These are phyloP conservation scores for Hemitrygon akajei DNA, from an alignment of 2,797 vertebrate genomes.

Conservation along the genomic window DNA sequence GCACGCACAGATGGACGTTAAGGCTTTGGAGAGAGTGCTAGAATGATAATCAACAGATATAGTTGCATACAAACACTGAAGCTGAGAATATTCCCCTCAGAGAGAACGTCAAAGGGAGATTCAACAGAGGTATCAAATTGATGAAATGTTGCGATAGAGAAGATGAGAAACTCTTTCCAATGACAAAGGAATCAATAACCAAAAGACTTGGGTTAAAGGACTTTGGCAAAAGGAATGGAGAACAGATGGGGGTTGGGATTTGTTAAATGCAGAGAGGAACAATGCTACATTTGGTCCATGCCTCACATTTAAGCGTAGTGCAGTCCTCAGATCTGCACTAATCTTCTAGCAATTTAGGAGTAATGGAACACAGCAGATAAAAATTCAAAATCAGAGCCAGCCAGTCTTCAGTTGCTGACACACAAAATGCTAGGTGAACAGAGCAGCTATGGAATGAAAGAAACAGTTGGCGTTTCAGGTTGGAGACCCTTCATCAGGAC, in stretches of 20 bases:
- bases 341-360: no score
- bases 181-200: no score
- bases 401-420: no score
- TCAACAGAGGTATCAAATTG: neutral
- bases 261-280: neutral
- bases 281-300: no score
- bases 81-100: neutral
- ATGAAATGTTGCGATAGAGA: neutral
- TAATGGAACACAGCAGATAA: no score
- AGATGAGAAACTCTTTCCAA: neutral
- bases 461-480: no score
- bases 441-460: no score
- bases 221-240: neutral
- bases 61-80: neutral
- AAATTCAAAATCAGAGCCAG: no score
- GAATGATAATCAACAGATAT: neutral
- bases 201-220: neutral
- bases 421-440: no score
- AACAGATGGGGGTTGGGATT: neutral
- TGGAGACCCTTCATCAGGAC: no score
- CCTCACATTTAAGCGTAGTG: no score
- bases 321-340: no score
- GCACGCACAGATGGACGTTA: neutral
- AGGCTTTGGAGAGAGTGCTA: neutral
- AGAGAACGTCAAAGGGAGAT: neutral